phyloP scores from a whole-genome alignment of 1,140 invertebrate genomes.

The Drosophila jambulina region DNA sequence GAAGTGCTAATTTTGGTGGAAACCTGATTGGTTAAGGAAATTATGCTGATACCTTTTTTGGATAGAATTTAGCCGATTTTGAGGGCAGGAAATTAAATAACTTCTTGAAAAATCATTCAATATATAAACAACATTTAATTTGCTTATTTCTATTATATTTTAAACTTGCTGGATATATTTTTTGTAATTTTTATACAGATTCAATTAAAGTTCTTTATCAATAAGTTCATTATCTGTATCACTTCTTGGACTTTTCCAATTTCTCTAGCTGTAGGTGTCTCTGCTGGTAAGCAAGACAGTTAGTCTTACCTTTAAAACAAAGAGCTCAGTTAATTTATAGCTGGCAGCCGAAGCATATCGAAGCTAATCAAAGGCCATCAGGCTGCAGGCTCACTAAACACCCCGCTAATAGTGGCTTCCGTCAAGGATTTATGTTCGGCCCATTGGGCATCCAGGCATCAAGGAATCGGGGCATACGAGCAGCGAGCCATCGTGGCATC shows the following conservation, averaged over 20 bases:
- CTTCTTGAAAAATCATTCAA: no score
- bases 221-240: neutral
- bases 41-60: no score
- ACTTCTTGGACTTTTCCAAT: neutral
- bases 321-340: slow-evolving; percentile 52
- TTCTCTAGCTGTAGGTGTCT: neutral
- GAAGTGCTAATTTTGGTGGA: neutral
- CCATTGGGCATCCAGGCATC: slow-evolving; percentile 40
- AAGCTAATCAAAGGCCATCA: slow-evolving; percentile 74
- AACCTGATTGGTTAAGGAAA: neutral
- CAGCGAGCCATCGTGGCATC: slow-evolving; percentile 11
- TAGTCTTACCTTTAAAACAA: slow-evolving; percentile 23
- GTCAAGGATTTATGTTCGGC: slow-evolving; percentile 65
- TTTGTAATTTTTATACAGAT: neutral
- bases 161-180: neutral
- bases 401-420: slow-evolving; percentile 69
- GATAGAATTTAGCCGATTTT: neutral
- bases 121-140: no score
- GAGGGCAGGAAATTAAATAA: neutral
- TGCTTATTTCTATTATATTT: neutral
- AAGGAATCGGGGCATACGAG: slow-evolving; percentile 5
- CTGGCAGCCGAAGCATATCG: slow-evolving; percentile 34
- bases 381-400: slow-evolving; percentile 61
- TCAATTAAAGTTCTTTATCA: neutral
- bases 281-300: neutral